These are phyloP conservation scores for Platalea minor DNA, from an alignment of 2,797 vertebrate species.

Conservation along the genomic window DNA sequence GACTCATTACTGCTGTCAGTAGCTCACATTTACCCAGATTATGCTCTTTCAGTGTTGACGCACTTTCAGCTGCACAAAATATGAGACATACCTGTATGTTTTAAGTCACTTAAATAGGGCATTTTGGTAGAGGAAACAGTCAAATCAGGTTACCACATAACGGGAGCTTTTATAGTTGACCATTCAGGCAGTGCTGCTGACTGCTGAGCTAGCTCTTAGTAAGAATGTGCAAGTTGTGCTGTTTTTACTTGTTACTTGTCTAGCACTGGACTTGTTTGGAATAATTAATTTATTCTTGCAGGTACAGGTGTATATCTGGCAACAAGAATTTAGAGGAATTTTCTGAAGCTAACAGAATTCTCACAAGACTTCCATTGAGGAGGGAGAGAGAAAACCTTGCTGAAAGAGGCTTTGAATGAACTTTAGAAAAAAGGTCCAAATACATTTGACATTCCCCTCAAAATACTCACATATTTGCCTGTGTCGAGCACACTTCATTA, in stretches of 20 bases:
- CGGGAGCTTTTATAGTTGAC: neutral
- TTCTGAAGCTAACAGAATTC: neutral
- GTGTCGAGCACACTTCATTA: neutral
- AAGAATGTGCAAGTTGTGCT: conserved; percentile 16
- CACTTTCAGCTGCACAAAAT: neutral
- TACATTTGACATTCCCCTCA: neutral
- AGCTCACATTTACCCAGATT: neutral
- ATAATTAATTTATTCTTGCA: neutral
- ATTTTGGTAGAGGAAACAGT: neutral
- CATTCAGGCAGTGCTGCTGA: neutral
- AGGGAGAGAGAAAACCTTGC: neutral
- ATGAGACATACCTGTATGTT: neutral
- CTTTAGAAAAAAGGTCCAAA: neutral
- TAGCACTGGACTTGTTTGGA: neutral
- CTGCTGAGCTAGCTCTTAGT: neutral
- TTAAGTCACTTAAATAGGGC: neutral
- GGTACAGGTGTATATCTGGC: neutral
- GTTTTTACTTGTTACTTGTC: conserved; percentile 11
- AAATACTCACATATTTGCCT: neutral
- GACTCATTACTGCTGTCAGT: neutral
- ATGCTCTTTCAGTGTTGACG: neutral
- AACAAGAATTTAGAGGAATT: neutral
- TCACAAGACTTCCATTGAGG: neutral
- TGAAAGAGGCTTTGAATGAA: neutral
- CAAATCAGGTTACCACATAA: neutral